Evolutionary conservation across 2,113 vertebrate genomes (phyloP), one percentile per base, ranked within the genome.

Genomic region (Sylvietta virens): DNA sequence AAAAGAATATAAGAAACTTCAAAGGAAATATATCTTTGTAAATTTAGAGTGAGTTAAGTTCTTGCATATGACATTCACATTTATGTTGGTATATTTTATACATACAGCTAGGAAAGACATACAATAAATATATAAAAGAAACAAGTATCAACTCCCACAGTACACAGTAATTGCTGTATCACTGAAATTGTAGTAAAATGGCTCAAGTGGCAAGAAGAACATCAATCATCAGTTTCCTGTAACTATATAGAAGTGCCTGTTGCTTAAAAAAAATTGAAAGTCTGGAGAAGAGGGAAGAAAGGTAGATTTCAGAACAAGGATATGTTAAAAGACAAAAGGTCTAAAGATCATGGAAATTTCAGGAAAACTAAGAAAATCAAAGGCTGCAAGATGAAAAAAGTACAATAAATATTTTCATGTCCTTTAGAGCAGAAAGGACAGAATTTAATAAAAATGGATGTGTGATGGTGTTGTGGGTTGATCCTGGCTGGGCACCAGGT

Each of bases 1-100:
- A 95, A 94, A 92, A 87, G 79, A 88, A 61, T 78, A n/a, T 13
- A 76, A n/a, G 10, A 71, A 80, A 72, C 10, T 31, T 82, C n/a
- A 87, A 62, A 71, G 6, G 3, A 82, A 66, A 60, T 50, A 9
- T 15, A 50, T 42, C 7, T n/a, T 51, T 48, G 24, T 17, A 42
- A 45, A 78, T 78, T 67, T 66, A 54, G 13, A 33, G 11, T 22
- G 6, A 45, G 39, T 64, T 42, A 61, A 65, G 7, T 13, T 53
- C 21, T 71, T 62, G 5, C 21, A 30, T 53, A 31, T 17, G 27
- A 54, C 8, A 50, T 40, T 90, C 14, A 39, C 1, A 11, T 37
- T 90, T 44, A 31, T 48, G 10, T 57, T 81, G 5, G 1, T 39
- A 45, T 48, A 48, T 40, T 85, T 50, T 62, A 8, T n/a, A 45